Evolutionary conservation across 2,888 invertebrate genomes (phyloP).

Genomic region (Nebria salina): DNA sequence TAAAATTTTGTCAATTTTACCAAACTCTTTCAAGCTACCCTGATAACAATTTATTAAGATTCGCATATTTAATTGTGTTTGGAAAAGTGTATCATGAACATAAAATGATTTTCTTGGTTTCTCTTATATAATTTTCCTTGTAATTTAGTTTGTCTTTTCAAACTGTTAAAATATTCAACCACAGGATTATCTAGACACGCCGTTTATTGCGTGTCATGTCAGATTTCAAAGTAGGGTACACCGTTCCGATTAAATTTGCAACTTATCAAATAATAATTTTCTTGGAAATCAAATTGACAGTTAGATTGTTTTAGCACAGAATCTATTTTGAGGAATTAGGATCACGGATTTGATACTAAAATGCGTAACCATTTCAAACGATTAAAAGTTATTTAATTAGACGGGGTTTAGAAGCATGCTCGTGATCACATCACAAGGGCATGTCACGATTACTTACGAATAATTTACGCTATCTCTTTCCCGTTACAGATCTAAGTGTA

Average conservation of each 20-base stretch:
- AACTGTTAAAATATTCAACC: neutral
- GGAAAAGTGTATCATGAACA: too few relatives aligned
- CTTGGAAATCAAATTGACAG: conserved; percentile 37
- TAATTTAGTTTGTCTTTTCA: too few relatives aligned
- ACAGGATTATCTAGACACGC: neutral
- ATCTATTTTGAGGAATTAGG: conserved; percentile 18
- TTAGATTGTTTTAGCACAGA: conserved; percentile 22
- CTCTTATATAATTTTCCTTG: too few relatives aligned
- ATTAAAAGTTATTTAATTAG: conserved; percentile 46
- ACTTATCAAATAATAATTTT: conserved; percentile 38
- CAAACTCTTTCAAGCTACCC: too few relatives aligned
- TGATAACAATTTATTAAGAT: too few relatives aligned
- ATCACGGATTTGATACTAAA: conserved; percentile 35
- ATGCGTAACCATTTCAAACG: conserved; percentile 41
- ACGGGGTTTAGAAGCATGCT: conserved; percentile 26
- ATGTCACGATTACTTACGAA: conserved; percentile 12
- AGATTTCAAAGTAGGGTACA: neutral
- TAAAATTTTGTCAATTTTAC: too few relatives aligned
- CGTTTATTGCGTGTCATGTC: neutral
- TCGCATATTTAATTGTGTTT: too few relatives aligned
- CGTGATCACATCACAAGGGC: conserved; percentile 26
- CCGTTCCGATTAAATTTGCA: conserved; percentile 28
- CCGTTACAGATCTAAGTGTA: neutral
- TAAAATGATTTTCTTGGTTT: too few relatives aligned
- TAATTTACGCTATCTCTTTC: conserved; percentile 7